Percentiles rank a stretch among this genome's conserved stretches.
Conservation (phyloP, 2,888 invertebrate species). For the Siphonodentalium dalli region DNA sequence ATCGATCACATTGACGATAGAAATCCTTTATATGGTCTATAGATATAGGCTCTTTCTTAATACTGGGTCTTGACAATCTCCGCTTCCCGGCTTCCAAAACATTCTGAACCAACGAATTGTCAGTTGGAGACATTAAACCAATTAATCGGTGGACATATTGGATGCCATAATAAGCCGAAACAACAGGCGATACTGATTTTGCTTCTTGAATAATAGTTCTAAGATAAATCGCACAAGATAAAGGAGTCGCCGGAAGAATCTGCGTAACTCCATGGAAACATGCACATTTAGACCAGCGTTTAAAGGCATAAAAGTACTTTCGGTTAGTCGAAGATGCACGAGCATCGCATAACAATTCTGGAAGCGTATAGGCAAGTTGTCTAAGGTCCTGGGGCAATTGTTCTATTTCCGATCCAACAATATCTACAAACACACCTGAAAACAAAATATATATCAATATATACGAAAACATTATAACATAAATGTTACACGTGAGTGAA, state of each 20-base stretch:
- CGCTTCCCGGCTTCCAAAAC: neutral
- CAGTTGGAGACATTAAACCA: neutral
- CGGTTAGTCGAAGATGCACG: too few relatives aligned
- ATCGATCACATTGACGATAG: constrained; percentile 7
- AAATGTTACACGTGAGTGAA: too few relatives aligned
- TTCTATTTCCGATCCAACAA: too few relatives aligned
- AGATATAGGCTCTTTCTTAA: neutral
- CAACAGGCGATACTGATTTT: neutral
- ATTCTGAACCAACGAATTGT: neutral
- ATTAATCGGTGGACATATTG: neutral
- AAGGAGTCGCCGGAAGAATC: neutral
- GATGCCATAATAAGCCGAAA: neutral
- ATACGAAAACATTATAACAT: too few relatives aligned
- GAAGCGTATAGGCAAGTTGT: too few relatives aligned
- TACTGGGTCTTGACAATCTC: neutral
- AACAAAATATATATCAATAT: too few relatives aligned
- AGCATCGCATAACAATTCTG: too few relatives aligned
- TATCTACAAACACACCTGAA: too few relatives aligned
- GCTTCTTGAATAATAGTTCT: neutral
- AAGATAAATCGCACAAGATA: neutral
- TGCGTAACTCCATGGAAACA: neutral
- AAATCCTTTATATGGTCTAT: neutral
- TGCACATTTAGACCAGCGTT: neutral
- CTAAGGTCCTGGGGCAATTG: too few relatives aligned
- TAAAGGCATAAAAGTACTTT: neutral